A percentile compares a stretch with the other conserved stretches of the same genome.
phyloP scores from a whole-genome alignment of 2,113 vertebrate genomes.

The Malaclemys terrapin region DNA sequence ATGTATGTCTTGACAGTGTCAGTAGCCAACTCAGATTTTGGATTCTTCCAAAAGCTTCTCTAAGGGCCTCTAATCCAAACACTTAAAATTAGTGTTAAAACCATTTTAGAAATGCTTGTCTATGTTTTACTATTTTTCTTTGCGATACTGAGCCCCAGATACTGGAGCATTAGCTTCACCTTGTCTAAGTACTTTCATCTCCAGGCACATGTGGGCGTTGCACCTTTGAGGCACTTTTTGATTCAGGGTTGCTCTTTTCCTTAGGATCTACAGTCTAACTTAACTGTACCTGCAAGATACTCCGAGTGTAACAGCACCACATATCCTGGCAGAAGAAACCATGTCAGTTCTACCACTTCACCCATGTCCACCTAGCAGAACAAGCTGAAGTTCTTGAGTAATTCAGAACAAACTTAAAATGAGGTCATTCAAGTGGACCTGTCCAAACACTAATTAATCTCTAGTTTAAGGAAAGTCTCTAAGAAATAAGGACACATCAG shows the following conservation, averaged over 20 bases:
- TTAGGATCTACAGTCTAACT: background rate
- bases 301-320: background rate
- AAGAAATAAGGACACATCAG: background rate
- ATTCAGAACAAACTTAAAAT: background rate
- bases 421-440: background rate
- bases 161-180: background rate
- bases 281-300: background rate
- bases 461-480: background rate
- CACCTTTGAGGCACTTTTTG: background rate
- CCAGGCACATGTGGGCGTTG: background rate
- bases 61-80: background rate
- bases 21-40: background rate
- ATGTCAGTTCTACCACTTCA: background rate
- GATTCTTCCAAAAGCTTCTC: background rate
- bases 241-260: background rate
- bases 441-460: background rate
- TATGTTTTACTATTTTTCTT: background rate
- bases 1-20: background rate
- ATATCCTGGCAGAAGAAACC: background rate
- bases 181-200: background rate
- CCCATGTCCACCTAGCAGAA: background rate
- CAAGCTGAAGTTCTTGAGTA: background rate
- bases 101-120: background rate
- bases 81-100: rapidly evolving
- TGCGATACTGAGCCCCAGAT: background rate